Conservation (phyloP, 1,140 invertebrate genomes). For the Polypedilum vanderplanki region DNA sequence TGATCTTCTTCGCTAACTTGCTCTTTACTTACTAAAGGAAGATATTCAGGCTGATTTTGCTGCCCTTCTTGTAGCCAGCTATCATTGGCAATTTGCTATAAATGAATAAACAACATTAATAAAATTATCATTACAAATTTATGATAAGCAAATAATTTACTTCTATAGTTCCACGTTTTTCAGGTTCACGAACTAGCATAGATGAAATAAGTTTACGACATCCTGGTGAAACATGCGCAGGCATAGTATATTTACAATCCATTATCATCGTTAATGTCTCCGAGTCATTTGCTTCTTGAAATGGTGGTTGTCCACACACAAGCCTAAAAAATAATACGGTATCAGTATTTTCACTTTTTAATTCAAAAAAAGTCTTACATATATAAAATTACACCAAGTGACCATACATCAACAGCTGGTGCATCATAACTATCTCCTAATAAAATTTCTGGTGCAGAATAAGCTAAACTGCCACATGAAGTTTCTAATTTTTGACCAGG, state of each 20-base stretch:
- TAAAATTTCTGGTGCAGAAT: slow-evolving; percentile 98
- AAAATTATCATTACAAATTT: neutral
- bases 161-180: slow-evolving; percentile 76
- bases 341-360: too few relatives aligned
- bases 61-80: slow-evolving; percentile 59
- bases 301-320: slow-evolving; percentile 93
- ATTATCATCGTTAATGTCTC: slow-evolving; percentile 99
- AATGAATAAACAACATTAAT: neutral
- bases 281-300: slow-evolving; percentile 98
- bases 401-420: slow-evolving; percentile 96
- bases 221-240: slow-evolving; percentile 74
- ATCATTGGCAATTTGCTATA: slow-evolving; percentile 75
- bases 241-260: slow-evolving; percentile 97
- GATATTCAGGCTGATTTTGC: slow-evolving; percentile 46
- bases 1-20: slow-evolving; percentile 89
- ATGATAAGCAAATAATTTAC: neutral
- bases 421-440: slow-evolving; percentile 92
- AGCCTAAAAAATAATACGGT: slow-evolving; percentile 46
- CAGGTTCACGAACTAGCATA: slow-evolving; percentile 90
- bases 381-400: slow-evolving; percentile 94
- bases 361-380: slow-evolving; percentile 55
- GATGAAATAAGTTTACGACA: slow-evolving; percentile 78
- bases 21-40: slow-evolving; percentile 75
- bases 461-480: slow-evolving; percentile 97
- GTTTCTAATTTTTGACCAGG: slow-evolving; percentile 97